Percentiles rank a stretch among this genome's conserved stretches.
phyloP scores from a whole-genome alignment of 92 coral and sea anemone species.

The Montipora capitata region DNA sequence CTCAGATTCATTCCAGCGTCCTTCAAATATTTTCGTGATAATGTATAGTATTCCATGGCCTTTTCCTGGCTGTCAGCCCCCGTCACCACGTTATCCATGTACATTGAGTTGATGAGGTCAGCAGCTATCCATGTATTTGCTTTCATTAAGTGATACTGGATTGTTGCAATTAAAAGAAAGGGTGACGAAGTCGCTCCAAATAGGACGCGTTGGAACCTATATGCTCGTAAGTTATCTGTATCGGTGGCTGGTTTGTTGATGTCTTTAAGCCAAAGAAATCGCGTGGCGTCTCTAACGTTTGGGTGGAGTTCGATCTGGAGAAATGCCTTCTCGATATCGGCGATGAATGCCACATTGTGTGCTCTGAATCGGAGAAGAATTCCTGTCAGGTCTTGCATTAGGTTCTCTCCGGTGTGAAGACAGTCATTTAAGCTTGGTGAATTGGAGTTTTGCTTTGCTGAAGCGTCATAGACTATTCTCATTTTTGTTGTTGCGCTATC shows the following conservation, averaged over 20 bases:
- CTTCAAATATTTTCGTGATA: constrained; percentile 30
- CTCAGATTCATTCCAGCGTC: constrained; percentile 69
- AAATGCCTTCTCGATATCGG: not conserved
- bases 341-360: not conserved
- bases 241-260: constrained; percentile 25
- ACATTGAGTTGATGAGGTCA: constrained; percentile 42
- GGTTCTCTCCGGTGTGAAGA: no score
- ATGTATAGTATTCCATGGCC: constrained; percentile 44
- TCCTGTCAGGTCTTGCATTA: constrained; percentile 18
- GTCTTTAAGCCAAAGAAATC: constrained; percentile 33
- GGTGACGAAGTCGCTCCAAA: constrained; percentile 67
- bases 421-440: no score
- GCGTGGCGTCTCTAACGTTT: constrained; percentile 33
- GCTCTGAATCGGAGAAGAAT: not conserved
- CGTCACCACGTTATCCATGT: constrained; percentile 61
- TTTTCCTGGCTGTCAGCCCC: constrained; percentile 25
- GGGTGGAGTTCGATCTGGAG: constrained; percentile 13
- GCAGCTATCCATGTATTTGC: constrained; percentile 28
- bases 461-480: not conserved
- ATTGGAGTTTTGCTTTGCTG: no score
- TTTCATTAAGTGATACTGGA: constrained; percentile 24
- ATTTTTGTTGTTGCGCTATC: no score
- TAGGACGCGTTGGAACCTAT: constrained; percentile 34
- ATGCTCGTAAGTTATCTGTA: constrained; percentile 24
- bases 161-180: constrained; percentile 47